Evolutionary conservation across 2,888 invertebrate species (phyloP).

Genomic region (Sericinus montela): DNA sequence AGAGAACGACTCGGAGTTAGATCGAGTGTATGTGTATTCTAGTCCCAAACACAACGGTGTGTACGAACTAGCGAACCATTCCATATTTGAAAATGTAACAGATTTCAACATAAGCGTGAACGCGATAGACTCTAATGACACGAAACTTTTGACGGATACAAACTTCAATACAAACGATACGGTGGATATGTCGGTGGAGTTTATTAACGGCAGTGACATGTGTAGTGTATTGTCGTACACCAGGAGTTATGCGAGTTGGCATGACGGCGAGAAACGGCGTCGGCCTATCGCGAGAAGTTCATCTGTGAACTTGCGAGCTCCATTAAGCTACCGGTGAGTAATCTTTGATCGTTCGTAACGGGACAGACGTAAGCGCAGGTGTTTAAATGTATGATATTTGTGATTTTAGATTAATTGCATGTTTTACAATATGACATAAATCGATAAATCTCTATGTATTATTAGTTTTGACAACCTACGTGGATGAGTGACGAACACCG

Average conservation of each 20-base stretch:
- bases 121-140: constrained; percentile 26
- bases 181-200: constrained; percentile 47
- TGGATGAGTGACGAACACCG: too few species aligned
- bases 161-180: constrained; percentile 42
- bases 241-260: constrained; percentile 68
- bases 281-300: constrained; percentile 38
- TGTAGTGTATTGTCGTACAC: constrained; percentile 54
- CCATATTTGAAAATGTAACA: constrained; percentile 43
- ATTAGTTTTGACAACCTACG: too few species aligned
- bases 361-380: not conserved
- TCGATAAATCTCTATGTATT: too few species aligned
- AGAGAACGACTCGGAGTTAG: constrained; percentile 64
- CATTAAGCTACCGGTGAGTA: constrained; percentile 75
- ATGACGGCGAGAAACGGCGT: constrained; percentile 58
- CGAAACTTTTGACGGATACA: constrained; percentile 40
- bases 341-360: not conserved
- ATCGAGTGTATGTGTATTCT: constrained; percentile 63
- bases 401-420: too few species aligned
- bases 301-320: constrained; percentile 67
- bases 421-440: too few species aligned
- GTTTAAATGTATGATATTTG: too few species aligned
- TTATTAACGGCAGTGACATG: constrained; percentile 48
- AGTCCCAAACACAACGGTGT: constrained; percentile 71
- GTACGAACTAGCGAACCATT: constrained; percentile 52
- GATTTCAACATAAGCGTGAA: constrained; percentile 31